Base-by-base conservation (phyloP, 53 echinoderm and acorn worm genomes). In the Paracentrotus lividus region DNA sequence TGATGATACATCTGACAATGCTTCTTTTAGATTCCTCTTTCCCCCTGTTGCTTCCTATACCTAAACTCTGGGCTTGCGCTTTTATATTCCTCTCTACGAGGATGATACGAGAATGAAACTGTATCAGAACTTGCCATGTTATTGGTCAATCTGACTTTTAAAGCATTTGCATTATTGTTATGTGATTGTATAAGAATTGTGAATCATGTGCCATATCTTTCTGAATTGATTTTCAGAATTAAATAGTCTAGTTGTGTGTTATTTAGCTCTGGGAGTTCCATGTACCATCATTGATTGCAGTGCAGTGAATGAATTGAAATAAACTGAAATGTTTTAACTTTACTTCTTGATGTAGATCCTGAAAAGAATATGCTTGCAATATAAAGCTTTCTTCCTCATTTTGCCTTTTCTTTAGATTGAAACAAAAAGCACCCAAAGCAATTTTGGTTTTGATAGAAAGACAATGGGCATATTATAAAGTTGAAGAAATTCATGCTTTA, bases 171-270 rank as follows among this genome's bases (percentile, higher is more conserved):
- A 23, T 21, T 24, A 57, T 57, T 51, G 12, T 23, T 20, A 45
- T 47, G 44, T 81, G 49, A 45, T 81, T 81, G 81, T 47, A 81
- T 6, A 45, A 47, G 44, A 81, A 81, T 45, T 81, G 81, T 81
- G 81, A 81, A 81, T 81, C n/a, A n/a, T 81, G 81, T 81, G 81
- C 81, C 81, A 81, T 81, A 81, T 81, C 23, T 76, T 21, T 81
- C 81, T 81, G 81, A 81, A 81, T 47, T 81, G 10, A 47, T 49
- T 49, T 47, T 81, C 81, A 81, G 81, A 81, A 45, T 26, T 45
- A 18, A 81, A 81, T 81, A 81, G 81, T 81, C 47, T 49, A 38
- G 72, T 81, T 44, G 42, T 81, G 47, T 81, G 24, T 47, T 18
- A 81, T 44, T 47, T 10, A 26, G n/a, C 47, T 45, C 26, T 81